Evolutionary conservation across 2,888 invertebrate species (phyloP).

Genomic region (Helobdella robusta): DNA sequence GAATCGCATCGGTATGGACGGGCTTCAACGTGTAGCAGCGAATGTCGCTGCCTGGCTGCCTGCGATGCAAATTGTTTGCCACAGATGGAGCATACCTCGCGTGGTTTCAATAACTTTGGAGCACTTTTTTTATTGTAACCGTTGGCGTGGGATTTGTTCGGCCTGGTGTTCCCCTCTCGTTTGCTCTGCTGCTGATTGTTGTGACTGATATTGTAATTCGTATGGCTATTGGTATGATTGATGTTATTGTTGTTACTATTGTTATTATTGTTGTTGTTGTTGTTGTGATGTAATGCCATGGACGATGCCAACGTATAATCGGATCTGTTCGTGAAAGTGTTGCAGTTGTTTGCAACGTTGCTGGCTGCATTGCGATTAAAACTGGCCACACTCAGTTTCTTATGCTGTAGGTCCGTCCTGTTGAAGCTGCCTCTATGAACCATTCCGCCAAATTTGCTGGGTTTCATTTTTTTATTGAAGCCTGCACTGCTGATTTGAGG

Average conservation of each 20-base stretch:
- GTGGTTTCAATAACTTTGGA: slow-evolving; percentile 44
- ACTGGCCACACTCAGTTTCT: too few relatives aligned
- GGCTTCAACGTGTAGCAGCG: slow-evolving; percentile 32
- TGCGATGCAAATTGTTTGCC: slow-evolving; percentile 32
- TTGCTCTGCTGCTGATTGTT: not conserved
- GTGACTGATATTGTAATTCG: not conserved
- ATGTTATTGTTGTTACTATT: not conserved
- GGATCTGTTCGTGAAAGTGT: too few relatives aligned
- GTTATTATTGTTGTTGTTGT: not conserved
- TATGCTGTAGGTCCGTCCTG: too few relatives aligned
- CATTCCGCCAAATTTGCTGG: too few relatives aligned
- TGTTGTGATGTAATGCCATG: too few relatives aligned
- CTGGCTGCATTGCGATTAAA: too few relatives aligned
- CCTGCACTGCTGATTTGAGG: too few relatives aligned
- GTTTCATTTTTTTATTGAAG: too few relatives aligned
- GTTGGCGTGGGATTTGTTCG: not conserved
- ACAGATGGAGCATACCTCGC: slow-evolving; percentile 37
- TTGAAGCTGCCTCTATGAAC: too few relatives aligned
- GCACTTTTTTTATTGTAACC: slow-evolving; percentile 5
- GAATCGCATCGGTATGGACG: slow-evolving; percentile 32
- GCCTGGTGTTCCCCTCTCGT: not conserved
- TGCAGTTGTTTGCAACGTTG: too few relatives aligned
- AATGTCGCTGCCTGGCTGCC: slow-evolving; percentile 33
- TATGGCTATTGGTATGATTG: not conserved
- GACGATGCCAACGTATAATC: too few relatives aligned